phyloP scores from a whole-genome alignment of 2,113 vertebrate species.

The Myocastor coypus region DNA sequence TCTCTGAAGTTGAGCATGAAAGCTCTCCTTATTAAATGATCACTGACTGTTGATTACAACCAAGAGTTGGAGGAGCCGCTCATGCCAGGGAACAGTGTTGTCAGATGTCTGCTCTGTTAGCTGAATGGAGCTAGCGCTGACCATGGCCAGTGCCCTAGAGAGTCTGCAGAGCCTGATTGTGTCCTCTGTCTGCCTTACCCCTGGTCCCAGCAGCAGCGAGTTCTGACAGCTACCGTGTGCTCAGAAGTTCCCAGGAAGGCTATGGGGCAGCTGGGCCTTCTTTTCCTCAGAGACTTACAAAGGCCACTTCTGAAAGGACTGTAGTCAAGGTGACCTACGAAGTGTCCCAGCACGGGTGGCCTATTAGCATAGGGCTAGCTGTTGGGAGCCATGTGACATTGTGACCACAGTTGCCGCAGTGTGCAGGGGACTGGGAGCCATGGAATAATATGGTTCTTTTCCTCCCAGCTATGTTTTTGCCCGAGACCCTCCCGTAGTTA shows the following conservation, averaged over 20 bases:
- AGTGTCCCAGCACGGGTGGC: not conserved
- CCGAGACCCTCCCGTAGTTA: not conserved
- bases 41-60: not conserved
- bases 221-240: not conserved
- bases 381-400: not conserved
- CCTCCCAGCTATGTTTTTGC: not conserved
- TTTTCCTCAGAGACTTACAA: not conserved
- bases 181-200: not conserved
- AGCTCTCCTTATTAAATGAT: constrained; percentile 22
- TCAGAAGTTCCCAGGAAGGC: not conserved
- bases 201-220: not conserved
- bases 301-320: not conserved
- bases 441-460: not conserved
- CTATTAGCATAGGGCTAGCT: not conserved
- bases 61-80: not conserved
- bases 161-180: not conserved
- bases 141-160: rapidly evolving
- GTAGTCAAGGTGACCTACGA: not conserved
- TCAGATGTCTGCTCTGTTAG: not conserved
- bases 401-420: not conserved
- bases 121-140: not conserved
- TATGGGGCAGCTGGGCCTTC: not conserved
- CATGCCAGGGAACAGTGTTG: not conserved
- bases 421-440: not conserved
- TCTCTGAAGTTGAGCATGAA: constrained; percentile 19